These are phyloP conservation scores for Actinia tenebrosa DNA, from an alignment of 64 coral and sea anemone genomes.

Conservation along the genomic window DNA sequence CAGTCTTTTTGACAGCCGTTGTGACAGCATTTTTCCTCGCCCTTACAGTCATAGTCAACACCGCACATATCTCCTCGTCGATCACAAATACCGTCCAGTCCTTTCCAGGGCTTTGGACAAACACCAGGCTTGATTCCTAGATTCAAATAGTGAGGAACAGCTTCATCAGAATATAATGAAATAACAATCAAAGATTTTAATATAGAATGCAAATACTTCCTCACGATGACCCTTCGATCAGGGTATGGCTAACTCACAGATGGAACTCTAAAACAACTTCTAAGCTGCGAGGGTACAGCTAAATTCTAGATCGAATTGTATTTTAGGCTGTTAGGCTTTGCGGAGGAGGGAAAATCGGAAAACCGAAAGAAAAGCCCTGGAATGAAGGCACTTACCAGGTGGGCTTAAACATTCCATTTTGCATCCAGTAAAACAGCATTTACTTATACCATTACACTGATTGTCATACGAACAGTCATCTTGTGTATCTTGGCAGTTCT, in stretches of 20 bases:
- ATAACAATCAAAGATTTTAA: too few species aligned
- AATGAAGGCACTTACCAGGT: neutral
- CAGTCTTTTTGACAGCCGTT: constrained; percentile 59
- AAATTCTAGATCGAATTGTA: too few species aligned
- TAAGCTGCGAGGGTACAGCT: too few species aligned
- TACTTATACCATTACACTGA: constrained; percentile 33
- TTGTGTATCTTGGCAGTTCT: constrained; percentile 37
- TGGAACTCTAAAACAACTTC: too few species aligned
- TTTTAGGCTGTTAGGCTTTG: too few species aligned
- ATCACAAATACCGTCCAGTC: constrained; percentile 32
- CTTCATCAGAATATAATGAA: too few species aligned
- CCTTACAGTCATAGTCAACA: constrained; percentile 25
- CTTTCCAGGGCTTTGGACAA: constrained; percentile 13
- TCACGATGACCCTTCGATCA: too few species aligned
- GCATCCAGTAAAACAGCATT: constrained; percentile 54
- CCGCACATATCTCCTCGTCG: constrained; percentile 21
- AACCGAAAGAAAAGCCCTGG: neutral
- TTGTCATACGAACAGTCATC: constrained; percentile 31
- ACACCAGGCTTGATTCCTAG: neutral
- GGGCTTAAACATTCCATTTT: constrained; percentile 46
- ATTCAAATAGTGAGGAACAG: too few species aligned
- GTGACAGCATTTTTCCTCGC: constrained; percentile 33
- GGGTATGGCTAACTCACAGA: too few species aligned
- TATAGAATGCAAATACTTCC: too few species aligned
- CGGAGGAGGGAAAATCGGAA: too few species aligned